Percentiles rank a stretch among this genome's conserved stretches.
Conservation (phyloP, 1,140 invertebrate species). For the Eriocheir sinensis region DNA sequence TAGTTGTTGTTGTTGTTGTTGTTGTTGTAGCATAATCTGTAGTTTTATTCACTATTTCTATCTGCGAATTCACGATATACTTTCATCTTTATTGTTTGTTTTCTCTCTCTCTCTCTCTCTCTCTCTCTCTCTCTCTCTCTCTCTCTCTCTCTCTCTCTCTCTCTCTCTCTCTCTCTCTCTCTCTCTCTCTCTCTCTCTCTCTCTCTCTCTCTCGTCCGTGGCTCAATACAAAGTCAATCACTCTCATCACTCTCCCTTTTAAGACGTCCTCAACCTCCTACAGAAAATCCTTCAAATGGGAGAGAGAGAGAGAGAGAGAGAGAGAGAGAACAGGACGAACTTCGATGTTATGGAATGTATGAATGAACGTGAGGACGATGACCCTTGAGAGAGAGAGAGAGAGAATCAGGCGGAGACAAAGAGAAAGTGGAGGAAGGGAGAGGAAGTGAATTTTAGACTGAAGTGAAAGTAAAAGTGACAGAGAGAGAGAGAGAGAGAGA, state of each 20-base stretch:
- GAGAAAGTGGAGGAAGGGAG: not conserved
- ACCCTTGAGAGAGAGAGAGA: not conserved
- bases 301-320: not conserved
- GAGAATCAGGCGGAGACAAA: no score
- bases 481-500: not conserved
- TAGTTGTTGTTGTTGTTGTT: not conserved
- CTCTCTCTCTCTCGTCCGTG: not conserved
- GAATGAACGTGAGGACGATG: no score
- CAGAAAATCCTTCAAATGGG: not conserved
- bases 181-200: no score
- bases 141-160: not conserved
- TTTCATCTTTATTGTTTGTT: not conserved
- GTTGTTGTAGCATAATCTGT: no score
- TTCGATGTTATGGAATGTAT: no score
- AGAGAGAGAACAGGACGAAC: no score
- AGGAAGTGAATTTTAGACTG: no score
- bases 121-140: constrained; percentile 20
- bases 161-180: no score
- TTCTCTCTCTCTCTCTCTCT: constrained; percentile 1
- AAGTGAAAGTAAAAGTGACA: not conserved
- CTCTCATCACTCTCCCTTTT: constrained; percentile 12
- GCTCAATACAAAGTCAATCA: not conserved
- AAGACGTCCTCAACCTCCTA: not conserved
- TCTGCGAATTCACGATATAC: no score
- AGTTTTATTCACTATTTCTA: not conserved